Evolutionary conservation across 1,140 invertebrate genomes (phyloP), one percentile per base, ranked within the genome.

Genomic region (Hyposmocoma kahamanoa): DNA sequence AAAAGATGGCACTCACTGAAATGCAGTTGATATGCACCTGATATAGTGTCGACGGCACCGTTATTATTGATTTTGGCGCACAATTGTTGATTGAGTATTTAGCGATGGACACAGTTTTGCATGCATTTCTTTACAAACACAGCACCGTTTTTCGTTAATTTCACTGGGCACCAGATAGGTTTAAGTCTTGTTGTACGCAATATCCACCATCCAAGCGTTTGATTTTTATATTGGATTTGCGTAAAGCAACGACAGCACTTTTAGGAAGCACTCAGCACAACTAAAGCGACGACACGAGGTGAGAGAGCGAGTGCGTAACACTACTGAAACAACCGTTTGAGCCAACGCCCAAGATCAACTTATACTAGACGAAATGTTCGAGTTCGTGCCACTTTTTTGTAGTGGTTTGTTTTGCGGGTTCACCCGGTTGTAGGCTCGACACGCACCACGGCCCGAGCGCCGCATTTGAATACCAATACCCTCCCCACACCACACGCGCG

Each of bases 381-480:
- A n/a, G n/a, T n/a, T n/a, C n/a, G n/a, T n/a, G n/a, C n/a, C n/a
- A n/a, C n/a, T n/a, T n/a, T n/a, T n/a, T n/a, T n/a, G n/a, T n/a
- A n/a, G n/a, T n/a, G n/a, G n/a, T n/a, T n/a, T n/a, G n/a, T n/a
- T n/a, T n/a, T 49, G 48, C 43, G 51, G 45, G 48, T 58, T 56
- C 50, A 46, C 36, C 50, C 58, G 64, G 52, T 58, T 43, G 49
- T 42, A 63, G 54, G 63, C 65, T 63, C 57, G 51, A 68, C 73
- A 79, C 68, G 70, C 73, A 78, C 76, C 58, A 80, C 50, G 76
- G 80, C 76, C 75, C 78, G 76, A 82, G 74, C 76, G 80, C 81
- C 83, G 88, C 89, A 90, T 90, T 90, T 90, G 89, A 90, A 90
- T 90, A 90, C 89, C 89, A 90, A 90, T 90, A 89, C 88, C 78